Evolutionary conservation across 2,888 invertebrate genomes (phyloP).

Genomic region (Hirtodrosophila confusa): DNA sequence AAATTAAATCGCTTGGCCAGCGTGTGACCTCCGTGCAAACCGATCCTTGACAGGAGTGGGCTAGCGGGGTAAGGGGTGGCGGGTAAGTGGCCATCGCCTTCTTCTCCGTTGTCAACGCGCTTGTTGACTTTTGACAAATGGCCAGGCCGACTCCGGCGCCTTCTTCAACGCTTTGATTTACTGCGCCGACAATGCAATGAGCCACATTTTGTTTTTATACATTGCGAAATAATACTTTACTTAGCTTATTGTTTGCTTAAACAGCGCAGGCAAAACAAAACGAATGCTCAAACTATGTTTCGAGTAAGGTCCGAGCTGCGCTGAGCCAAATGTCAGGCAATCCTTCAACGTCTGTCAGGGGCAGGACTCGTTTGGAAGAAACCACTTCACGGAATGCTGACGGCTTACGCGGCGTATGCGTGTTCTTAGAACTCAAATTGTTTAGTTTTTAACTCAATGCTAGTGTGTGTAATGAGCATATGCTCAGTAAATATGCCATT

Average conservation of each 20-base stretch:
- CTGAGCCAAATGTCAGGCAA: constrained; percentile 65
- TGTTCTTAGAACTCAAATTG: constrained; percentile 11
- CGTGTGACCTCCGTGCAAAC: background rate
- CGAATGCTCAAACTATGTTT: constrained; percentile 48
- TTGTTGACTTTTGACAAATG: constrained; percentile 80
- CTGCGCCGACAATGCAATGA: constrained; percentile 65
- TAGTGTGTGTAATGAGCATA: too few relatives aligned
- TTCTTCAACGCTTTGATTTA: constrained; percentile 62
- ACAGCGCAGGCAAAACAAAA: constrained; percentile 15
- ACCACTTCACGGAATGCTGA: constrained; percentile 19
- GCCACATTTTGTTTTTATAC: constrained; percentile 48
- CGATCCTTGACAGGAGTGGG: constrained; percentile 4
- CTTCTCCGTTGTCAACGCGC: constrained; percentile 73
- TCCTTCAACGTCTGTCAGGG: constrained; percentile 51
- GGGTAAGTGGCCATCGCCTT: constrained; percentile 34
- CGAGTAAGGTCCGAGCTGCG: constrained; percentile 43
- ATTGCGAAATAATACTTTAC: constrained; percentile 28
- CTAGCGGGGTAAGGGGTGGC: constrained; percentile 1
- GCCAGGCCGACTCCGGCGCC: constrained; percentile 35
- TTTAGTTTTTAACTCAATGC: background rate
- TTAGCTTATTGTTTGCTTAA: constrained; percentile 30
- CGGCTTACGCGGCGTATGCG: constrained; percentile 46
- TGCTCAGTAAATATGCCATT: too few relatives aligned
- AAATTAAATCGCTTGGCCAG: constrained; percentile 67
- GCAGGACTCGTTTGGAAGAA: background rate